These are phyloP conservation scores for Ryuthela nishihirai DNA, from an alignment of 2,888 invertebrate species.

Conservation along the genomic window DNA sequence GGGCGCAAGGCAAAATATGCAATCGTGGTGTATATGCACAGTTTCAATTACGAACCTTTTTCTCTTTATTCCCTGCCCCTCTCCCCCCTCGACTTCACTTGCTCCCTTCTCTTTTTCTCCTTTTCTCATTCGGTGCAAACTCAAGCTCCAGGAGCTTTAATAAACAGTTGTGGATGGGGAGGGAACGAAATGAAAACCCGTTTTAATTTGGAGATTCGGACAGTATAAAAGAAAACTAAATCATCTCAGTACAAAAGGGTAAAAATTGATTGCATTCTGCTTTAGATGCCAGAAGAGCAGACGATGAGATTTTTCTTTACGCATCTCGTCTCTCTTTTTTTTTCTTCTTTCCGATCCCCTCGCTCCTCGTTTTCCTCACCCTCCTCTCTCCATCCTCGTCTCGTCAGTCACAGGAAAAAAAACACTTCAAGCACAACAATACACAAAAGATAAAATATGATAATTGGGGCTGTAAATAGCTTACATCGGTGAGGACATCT, in stretches of 20 bases:
- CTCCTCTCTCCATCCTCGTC: neutral
- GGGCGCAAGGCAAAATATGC: slow-evolving; percentile 3
- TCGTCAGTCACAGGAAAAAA: too few relatives aligned
- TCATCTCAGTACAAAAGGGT: too few relatives aligned
- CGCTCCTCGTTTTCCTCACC: neutral
- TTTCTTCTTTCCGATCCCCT: slow-evolving; percentile 6
- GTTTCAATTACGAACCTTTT: slow-evolving; percentile 36
- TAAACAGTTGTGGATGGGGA: slow-evolving; percentile 22
- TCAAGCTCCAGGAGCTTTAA: too few relatives aligned
- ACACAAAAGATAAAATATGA: too few relatives aligned
- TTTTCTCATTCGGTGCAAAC: slow-evolving; percentile 20
- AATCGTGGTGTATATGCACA: slow-evolving; percentile 33
- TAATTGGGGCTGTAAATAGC: too few relatives aligned
- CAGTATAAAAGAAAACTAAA: too few relatives aligned
- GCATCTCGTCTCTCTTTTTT: slow-evolving; percentile 10
- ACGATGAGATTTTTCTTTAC: too few relatives aligned
- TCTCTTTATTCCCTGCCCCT: slow-evolving; percentile 4
- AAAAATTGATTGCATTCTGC: too few relatives aligned
- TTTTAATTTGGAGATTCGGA: slow-evolving; percentile 15
- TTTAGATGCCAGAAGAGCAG: too few relatives aligned
- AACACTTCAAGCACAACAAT: too few relatives aligned
- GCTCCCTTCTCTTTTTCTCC: slow-evolving; percentile 7
- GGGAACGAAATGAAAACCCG: slow-evolving; percentile 11
- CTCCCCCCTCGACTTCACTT: slow-evolving; percentile 26
- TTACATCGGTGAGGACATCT: too few relatives aligned